Percentiles rank a stretch among this genome's conserved stretches.
phyloP scores from a whole-genome alignment of 2,888 invertebrate genomes.

The Macrophya annulata region DNA sequence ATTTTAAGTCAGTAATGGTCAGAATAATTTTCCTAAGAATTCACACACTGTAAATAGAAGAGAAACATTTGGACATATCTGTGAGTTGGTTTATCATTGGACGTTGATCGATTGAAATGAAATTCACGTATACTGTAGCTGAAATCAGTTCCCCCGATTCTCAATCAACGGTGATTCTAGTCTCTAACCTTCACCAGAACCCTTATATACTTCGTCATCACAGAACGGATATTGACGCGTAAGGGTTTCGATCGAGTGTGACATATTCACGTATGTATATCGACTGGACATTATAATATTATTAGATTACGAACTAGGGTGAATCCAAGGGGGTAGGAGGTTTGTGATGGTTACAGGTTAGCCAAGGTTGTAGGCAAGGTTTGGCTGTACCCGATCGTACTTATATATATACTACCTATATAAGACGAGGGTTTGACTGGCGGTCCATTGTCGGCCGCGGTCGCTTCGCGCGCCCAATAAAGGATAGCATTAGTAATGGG shows the following conservation, averaged over 20 bases:
- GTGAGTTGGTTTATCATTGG: not conserved
- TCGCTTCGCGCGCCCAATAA: conserved; percentile 69
- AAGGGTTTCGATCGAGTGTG: conserved; percentile 61
- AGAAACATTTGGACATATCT: not conserved
- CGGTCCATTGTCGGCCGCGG: conserved; percentile 73
- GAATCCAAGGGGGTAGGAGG: conserved; percentile 66
- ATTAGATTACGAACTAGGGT: conserved; percentile 70
- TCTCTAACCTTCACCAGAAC: not conserved
- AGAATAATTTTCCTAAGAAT: no score
- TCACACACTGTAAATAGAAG: not conserved
- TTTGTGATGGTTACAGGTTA: conserved; percentile 55
- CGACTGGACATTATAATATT: conserved; percentile 65
- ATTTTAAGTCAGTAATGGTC: no score
- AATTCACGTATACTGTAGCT: not conserved
- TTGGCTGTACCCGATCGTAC: conserved; percentile 16
- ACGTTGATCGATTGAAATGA: conserved; percentile 18
- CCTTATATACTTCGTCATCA: conserved; percentile 63
- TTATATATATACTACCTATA: conserved; percentile 8
- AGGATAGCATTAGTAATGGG: conserved; percentile 79
- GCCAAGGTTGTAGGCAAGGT: conserved; percentile 19
- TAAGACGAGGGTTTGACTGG: conserved; percentile 77
- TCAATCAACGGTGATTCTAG: conserved; percentile 19
- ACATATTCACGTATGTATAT: conserved; percentile 36
- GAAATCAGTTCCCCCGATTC: conserved; percentile 2
- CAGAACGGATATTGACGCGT: conserved; percentile 75